Percentiles rank a stretch among this genome's conserved stretches.
These are phyloP conservation scores for Meganola albula DNA, from an alignment of 2,888 invertebrate species.

Conservation along the genomic window DNA sequence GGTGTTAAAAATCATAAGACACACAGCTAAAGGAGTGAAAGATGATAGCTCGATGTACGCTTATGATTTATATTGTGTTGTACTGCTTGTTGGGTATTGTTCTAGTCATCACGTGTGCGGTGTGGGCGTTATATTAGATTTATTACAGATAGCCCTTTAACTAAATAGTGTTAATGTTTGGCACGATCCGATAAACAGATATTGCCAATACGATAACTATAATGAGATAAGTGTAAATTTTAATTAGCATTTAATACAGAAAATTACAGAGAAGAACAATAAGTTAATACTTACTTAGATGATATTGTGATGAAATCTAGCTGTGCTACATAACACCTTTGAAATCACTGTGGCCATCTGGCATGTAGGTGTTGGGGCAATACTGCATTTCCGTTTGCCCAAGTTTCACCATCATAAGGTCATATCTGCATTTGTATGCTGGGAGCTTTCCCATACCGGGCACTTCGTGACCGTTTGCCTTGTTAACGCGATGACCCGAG, in stretches of 20 bases:
- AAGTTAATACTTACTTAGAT: background rate
- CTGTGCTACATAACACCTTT: constrained; percentile 15
- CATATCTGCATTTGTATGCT: constrained; percentile 67
- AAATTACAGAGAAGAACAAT: too few species aligned
- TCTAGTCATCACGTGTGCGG: constrained; percentile 41
- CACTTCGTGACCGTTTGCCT: constrained; percentile 72
- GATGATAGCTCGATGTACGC: constrained; percentile 58
- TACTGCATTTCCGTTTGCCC: constrained; percentile 37
- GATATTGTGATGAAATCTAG: background rate
- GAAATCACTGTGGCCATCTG: constrained; percentile 29
- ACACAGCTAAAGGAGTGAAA: constrained; percentile 60
- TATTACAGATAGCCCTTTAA: constrained; percentile 55
- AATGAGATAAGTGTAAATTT: too few species aligned
- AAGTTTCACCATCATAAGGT: constrained; percentile 42
- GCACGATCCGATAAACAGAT: constrained; percentile 31
- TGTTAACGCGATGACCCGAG: constrained; percentile 70
- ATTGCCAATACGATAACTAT: constrained; percentile 20
- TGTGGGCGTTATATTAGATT: constrained; percentile 67
- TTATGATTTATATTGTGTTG: constrained; percentile 71
- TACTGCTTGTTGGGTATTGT: constrained; percentile 63
- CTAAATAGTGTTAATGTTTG: constrained; percentile 41
- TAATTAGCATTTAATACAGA: too few species aligned
- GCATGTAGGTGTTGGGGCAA: constrained; percentile 33
- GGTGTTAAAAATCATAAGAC: constrained; percentile 74
- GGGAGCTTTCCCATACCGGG: constrained; percentile 75